Conservation (phyloP, 2,797 vertebrate genomes). For the Balearica regulorum region DNA sequence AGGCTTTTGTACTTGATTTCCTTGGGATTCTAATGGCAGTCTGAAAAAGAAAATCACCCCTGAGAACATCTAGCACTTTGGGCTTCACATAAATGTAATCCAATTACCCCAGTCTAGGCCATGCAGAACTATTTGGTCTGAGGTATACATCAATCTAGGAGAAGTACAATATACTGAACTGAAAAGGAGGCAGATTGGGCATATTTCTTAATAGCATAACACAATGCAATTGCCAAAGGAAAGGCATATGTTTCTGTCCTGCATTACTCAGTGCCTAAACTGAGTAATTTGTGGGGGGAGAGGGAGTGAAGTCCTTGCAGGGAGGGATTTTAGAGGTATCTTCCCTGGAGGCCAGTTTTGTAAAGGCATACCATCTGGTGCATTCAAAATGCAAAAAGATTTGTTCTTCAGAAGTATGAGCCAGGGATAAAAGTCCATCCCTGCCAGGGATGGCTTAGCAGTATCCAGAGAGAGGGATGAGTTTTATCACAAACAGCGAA, state of each 20-base stretch:
- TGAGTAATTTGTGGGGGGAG: constrained; percentile 19
- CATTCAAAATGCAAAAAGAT: constrained; percentile 68
- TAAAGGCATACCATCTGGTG: constrained; percentile 67
- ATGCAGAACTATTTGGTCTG: constrained; percentile 61
- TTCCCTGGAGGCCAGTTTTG: constrained; percentile 59
- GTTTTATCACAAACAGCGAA: constrained; percentile 56
- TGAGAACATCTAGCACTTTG: constrained; percentile 39
- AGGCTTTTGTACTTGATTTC: constrained; percentile 50
- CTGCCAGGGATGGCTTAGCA: constrained; percentile 64
- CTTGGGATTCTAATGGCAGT: constrained; percentile 41
- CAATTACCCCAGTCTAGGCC: constrained; percentile 53
- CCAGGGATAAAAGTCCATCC: constrained; percentile 68
- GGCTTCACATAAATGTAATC: constrained; percentile 67
- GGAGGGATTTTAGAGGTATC: constrained; percentile 59
- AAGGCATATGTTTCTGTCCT: constrained; percentile 60
- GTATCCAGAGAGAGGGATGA: constrained; percentile 58
- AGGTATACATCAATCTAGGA: constrained; percentile 57
- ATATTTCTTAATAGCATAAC: constrained; percentile 60
- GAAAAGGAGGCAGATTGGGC: constrained; percentile 59
- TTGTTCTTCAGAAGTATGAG: constrained; percentile 69
- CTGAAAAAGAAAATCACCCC: constrained; percentile 55
- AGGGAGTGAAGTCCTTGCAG: constrained; percentile 44
- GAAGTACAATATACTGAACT: constrained; percentile 37
- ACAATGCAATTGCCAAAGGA: constrained; percentile 63
- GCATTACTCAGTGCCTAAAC: constrained; percentile 32